These are phyloP conservation scores for Auanema freiburgensis DNA, from an alignment of 2,888 invertebrate genomes.

Conservation along the genomic window DNA sequence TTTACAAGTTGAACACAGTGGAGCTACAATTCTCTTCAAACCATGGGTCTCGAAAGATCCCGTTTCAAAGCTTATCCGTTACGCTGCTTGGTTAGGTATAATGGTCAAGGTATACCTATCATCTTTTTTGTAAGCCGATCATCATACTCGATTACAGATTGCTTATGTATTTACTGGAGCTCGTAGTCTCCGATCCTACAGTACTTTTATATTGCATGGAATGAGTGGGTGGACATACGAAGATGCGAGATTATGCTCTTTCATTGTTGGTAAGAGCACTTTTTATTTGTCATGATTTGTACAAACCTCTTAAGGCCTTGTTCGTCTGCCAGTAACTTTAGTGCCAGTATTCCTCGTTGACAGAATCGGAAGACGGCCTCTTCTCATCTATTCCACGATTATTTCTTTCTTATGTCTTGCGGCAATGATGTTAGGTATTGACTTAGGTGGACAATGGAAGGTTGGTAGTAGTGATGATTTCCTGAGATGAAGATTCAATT, in stretches of 20 bases:
- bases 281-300: neutral
- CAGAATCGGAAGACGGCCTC: conserved; percentile 35
- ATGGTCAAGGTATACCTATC: conserved; percentile 39
- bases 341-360: conserved; percentile 43
- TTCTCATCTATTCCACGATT: conserved; percentile 28
- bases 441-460: conserved; percentile 29
- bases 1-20: conserved; percentile 20
- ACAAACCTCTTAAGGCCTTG: conserved; percentile 19
- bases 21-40: conserved; percentile 29
- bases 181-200: conserved; percentile 31
- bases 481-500: conserved; percentile 6
- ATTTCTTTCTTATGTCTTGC: conserved; percentile 25
- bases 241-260: conserved; percentile 24
- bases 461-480: conserved; percentile 11
- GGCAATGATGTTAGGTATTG: conserved; percentile 26
- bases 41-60: conserved; percentile 34
- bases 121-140: no score
- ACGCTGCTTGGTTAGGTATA: conserved; percentile 34
- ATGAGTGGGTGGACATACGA: conserved; percentile 27
- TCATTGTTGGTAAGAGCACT: conserved; percentile 26
- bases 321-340: conserved; percentile 39
- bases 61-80: conserved; percentile 25
- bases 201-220: conserved; percentile 32
- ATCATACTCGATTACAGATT: conserved; percentile 19
- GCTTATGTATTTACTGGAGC: conserved; percentile 44